These are phyloP conservation scores for Geothlypis trichas DNA, from an alignment of 2,113 vertebrate species.

Conservation along the genomic window DNA sequence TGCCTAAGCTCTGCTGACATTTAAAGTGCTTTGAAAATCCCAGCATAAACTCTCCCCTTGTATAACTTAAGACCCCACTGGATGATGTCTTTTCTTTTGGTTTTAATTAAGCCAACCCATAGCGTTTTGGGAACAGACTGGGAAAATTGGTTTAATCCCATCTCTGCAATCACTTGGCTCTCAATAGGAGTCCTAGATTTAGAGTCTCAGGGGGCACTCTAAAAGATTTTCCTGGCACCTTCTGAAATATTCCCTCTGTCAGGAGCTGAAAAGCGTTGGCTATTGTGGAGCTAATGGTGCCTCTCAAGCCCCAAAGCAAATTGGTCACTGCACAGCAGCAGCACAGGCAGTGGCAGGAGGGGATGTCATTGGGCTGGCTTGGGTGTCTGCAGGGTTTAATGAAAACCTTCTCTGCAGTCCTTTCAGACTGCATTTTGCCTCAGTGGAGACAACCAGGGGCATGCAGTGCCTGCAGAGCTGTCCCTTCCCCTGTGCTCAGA, in stretches of 20 bases:
- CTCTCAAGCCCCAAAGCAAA: neutral
- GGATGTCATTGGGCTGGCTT: neutral
- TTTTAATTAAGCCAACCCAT: slow-evolving; percentile 33
- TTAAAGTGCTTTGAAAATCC: slow-evolving; percentile 58
- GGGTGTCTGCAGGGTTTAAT: neutral
- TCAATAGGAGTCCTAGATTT: neutral
- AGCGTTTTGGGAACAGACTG: neutral
- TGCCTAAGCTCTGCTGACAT: slow-evolving; percentile 44
- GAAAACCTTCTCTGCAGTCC: neutral
- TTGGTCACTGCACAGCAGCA: neutral
- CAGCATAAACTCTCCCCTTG: slow-evolving; percentile 23
- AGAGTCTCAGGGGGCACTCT: neutral
- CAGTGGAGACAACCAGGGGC: neutral
- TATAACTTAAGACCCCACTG: slow-evolving; percentile 15
- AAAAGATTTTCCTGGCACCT: slow-evolving; percentile 39
- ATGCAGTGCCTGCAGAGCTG: neutral
- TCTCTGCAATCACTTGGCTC: neutral
- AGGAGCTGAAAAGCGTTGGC: neutral
- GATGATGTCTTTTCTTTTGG: slow-evolving; percentile 36
- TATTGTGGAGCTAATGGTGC: neutral
- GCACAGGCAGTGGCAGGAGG: neutral
- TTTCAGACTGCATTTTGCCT: neutral
- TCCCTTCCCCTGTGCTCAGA: neutral
- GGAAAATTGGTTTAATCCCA: slow-evolving; percentile 50
- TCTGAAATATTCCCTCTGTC: slow-evolving; percentile 26